Percentiles rank a stretch among this genome's conserved stretches.
These are phyloP conservation scores for Halocaridina rubra DNA, from an alignment of 2,888 invertebrate genomes.

Conservation along the genomic window DNA sequence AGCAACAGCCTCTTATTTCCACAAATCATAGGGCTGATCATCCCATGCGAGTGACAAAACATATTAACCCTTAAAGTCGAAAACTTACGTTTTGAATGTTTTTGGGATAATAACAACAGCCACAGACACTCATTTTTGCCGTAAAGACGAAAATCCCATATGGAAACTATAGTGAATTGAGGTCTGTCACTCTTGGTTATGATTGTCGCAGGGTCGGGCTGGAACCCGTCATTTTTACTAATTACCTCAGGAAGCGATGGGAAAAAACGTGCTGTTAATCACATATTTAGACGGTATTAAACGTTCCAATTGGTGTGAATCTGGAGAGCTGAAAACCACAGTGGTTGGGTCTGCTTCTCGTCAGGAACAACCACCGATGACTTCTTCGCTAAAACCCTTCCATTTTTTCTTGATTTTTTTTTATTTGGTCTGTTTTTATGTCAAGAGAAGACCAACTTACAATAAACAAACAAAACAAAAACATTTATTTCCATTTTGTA, in stretches of 20 bases:
- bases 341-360: conserved; percentile 1
- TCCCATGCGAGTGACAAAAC: background rate
- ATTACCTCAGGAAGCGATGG: conserved; percentile 51
- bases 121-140: background rate
- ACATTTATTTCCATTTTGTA: too few relatives aligned
- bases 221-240: conserved; percentile 48
- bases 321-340: conserved; percentile 27
- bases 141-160: background rate
- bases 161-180: background rate
- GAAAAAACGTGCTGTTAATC: conserved; percentile 46
- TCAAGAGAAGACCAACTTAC: too few relatives aligned
- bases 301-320: conserved; percentile 44
- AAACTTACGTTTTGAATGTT: background rate
- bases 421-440: too few relatives aligned
- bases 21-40: conserved; percentile 2
- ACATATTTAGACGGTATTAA: conserved; percentile 37
- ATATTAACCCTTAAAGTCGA: background rate
- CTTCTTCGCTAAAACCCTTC: background rate
- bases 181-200: background rate
- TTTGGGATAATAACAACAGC: background rate
- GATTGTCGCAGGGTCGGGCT: background rate
- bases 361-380: background rate
- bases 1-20: background rate
- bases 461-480: too few relatives aligned
- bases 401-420: background rate